Evolutionary conservation across 2,113 vertebrate genomes (phyloP).

Genomic region (Salvelinus fontinalis): DNA sequence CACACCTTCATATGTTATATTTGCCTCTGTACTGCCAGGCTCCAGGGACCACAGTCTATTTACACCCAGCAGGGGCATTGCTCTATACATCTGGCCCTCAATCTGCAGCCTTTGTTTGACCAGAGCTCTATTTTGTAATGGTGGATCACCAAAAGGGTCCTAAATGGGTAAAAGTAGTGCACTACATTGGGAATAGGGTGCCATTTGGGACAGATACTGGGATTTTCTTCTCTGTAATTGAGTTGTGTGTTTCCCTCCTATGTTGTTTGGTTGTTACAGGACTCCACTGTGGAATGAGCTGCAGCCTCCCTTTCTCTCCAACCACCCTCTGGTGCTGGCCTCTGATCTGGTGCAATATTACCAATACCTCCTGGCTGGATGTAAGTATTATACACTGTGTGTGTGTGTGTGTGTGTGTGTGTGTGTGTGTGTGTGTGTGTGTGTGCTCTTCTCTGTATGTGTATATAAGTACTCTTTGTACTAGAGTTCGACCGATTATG

Average conservation of each 20-base stretch:
- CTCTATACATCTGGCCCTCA: slow-evolving; percentile 31
- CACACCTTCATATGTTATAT: too few relatives aligned
- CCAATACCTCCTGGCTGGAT: slow-evolving; percentile 88
- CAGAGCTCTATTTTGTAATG: too few relatives aligned
- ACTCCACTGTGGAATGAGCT: slow-evolving; percentile 98
- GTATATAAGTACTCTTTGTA: slow-evolving; percentile 32
- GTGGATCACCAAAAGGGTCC: too few relatives aligned
- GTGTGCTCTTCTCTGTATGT: background rate
- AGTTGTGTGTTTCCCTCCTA: slow-evolving; percentile 12
- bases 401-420: background rate
- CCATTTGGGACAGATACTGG: slow-evolving; percentile 18
- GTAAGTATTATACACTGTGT: slow-evolving; percentile 73
- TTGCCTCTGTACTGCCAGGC: too few relatives aligned
- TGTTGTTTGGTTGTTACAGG: slow-evolving; percentile 71
- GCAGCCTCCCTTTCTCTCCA: slow-evolving; percentile 94
- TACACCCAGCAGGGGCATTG: slow-evolving; percentile 29
- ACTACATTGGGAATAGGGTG: too few relatives aligned
- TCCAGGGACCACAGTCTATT: slow-evolving; percentile 27
- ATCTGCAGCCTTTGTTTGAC: too few relatives aligned
- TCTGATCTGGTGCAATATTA: slow-evolving; percentile 94
- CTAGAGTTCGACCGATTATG: background rate
- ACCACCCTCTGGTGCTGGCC: slow-evolving; percentile 90
- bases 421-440: background rate
- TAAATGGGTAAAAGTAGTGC: too few relatives aligned
- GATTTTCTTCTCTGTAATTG: slow-evolving; percentile 27